Evolutionary conservation across 2,888 invertebrate genomes (phyloP), one percentile per base, ranked within the genome.

Genomic region (Chymomyza amoena): DNA sequence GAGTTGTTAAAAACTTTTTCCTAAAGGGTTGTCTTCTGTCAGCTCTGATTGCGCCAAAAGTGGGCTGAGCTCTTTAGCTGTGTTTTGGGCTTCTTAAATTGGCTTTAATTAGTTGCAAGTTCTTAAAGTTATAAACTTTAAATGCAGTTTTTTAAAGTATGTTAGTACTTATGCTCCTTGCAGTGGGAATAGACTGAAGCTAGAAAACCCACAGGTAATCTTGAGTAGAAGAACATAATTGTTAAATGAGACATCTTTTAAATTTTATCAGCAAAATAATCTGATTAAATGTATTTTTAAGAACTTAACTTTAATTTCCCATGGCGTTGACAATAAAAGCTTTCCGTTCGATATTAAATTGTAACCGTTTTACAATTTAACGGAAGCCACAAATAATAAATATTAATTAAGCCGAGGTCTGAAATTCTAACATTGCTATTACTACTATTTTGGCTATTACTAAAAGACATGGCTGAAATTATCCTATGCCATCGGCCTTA

Each of bases 1-100:
- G 51, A 51, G 3, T 57, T 57, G 15, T 57, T 25, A 25, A 25
- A 60, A 15, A 32, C 51, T 69, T 70, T 50, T 61, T 20, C 50
- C 13, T 61, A 16, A 13, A 32, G 32, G 15, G 59, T 59, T 59
- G 25, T 59, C 28, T 32, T 20, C 36, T 16, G 16, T 61, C 36
- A 15, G 60, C 20, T 63, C 25, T 25, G 60, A 54, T 60, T 66
- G 63, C 28, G 18, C 6, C 18, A 18, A 54, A 18, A 9, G 52
- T 54, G 52, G 52, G 18, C 13, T 45, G 52, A 54, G 52, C 15
- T n/a, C 59, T 56, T 13, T 15, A 9, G 51, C 52, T 54, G 16
- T 54, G 9, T 54, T 54, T 25, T 63, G 50, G 16, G 52, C 18
- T 16, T 18, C 52, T 54, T 54, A 18, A 54, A 54, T 54, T 54